phyloP scores from a whole-genome alignment of 2,888 invertebrate genomes.

The Myathropa florea region DNA sequence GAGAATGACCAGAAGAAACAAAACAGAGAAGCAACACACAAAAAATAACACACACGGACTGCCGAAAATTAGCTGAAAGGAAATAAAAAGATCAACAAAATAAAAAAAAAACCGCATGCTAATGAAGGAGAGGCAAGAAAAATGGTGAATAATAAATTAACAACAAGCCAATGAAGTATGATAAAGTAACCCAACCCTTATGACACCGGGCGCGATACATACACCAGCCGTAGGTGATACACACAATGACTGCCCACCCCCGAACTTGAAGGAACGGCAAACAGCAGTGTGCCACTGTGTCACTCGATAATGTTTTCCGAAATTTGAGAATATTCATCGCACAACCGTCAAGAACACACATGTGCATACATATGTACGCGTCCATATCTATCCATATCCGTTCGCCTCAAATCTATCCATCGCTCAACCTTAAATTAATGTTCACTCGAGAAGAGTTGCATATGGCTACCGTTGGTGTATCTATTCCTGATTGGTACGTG shows the following conservation, averaged over 20 bases:
- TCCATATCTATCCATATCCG: background rate
- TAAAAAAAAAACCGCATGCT: conserved; percentile 38
- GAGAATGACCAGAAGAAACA: conserved; percentile 28
- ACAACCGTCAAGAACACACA: conserved; percentile 12
- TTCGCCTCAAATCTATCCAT: background rate
- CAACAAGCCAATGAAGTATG: conserved; percentile 32
- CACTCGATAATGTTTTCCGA: conserved; percentile 63
- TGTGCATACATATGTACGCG: background rate
- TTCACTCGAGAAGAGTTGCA: conserved; percentile 9
- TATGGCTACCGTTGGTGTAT: background rate
- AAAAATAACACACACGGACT: conserved; percentile 18
- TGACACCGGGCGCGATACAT: conserved; percentile 12
- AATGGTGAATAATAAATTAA: conserved; percentile 53
- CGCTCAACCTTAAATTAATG: conserved; percentile 4
- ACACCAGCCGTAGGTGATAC: conserved; percentile 5
- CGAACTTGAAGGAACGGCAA: background rate
- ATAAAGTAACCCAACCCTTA: conserved; percentile 47
- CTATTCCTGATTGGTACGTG: conserved; percentile 27
- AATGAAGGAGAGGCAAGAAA: conserved; percentile 47
- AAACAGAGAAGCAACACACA: background rate
- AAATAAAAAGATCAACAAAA: conserved; percentile 11
- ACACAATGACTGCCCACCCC: too few species aligned
- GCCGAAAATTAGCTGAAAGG: conserved; percentile 39
- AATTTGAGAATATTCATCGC: conserved; percentile 62
- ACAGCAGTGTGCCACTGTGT: conserved; percentile 66